Conservation (phyloP, 2,888 invertebrate genomes). For the Drosophila nr. perissopoda region DNA sequence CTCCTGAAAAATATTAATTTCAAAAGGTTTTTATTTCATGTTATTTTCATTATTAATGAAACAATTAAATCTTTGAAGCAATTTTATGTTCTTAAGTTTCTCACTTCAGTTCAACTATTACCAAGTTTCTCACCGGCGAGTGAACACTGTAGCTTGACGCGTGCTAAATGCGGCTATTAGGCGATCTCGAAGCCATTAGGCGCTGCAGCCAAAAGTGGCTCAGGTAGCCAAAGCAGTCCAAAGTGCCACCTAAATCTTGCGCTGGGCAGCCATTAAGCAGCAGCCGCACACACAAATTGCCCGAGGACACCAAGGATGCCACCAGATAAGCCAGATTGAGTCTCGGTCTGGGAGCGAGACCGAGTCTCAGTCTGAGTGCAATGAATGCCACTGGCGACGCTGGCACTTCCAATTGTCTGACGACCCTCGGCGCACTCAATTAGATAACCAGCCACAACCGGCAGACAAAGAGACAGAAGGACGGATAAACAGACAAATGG, state of each 20-base stretch:
- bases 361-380: slow-evolving; percentile 65
- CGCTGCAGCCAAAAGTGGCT: slow-evolving; percentile 6
- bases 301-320: background rate
- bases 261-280: slow-evolving; percentile 46
- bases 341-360: slow-evolving; percentile 49
- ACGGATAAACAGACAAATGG: background rate
- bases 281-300: slow-evolving; percentile 2
- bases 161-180: slow-evolving; percentile 76
- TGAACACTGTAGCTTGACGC: slow-evolving; percentile 44
- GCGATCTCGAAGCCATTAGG: slow-evolving; percentile 40
- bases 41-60: too few species aligned
- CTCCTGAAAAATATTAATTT: background rate
- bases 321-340: slow-evolving; percentile 37
- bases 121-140: background rate
- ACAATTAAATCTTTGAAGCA: background rate
- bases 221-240: slow-evolving; percentile 59
- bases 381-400: slow-evolving; percentile 56
- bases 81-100: too few species aligned
- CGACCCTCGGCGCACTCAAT: slow-evolving; percentile 50
- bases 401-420: slow-evolving; percentile 68
- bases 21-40: background rate
- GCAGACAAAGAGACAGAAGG: slow-evolving; percentile 5
- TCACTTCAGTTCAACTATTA: too few species aligned
- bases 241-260: slow-evolving; percentile 44
- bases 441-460: slow-evolving; percentile 41